Evolutionary conservation across 1,140 invertebrate species (phyloP), one percentile per base, ranked within the genome.

Genomic region (Rhagoletis zephyria): DNA sequence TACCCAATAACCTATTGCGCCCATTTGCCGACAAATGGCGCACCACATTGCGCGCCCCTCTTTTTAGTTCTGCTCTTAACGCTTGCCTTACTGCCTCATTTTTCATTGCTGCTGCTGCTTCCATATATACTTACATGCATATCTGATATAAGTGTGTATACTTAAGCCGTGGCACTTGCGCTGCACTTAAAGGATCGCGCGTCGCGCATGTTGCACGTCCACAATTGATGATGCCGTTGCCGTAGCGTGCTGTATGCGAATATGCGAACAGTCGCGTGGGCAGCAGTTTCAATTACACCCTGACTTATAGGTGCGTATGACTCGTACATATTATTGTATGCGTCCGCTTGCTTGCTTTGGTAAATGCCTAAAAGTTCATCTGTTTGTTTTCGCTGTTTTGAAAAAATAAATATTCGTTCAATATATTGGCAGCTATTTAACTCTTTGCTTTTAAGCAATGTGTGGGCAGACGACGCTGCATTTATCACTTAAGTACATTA

Each of bases 241-340:
- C 2, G 74, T 56, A 56, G 74, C 48, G 16, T n/a, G n/a, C 16
- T 77, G 16, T 30, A 30, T 81, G 74, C 16, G 3, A 86, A 64
- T 30, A n/a, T 56, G 6, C n/a, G 5, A 86, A 51, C 7, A 40
- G 59, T 19, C 7, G 85, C 63, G 85, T 61, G 63, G 85, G 85
- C 85, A 19, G 85, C 12, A 60, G 85, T 86, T 86, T 86, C 85
- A 64, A 86, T 86, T 86, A 86, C 85, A 42, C 85, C 3, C 45
- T 86, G 60, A 63, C 59, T 63, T 86, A 86, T 86, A 60, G 60
- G 40, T 64, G 85, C 85, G 60, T 86, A 64, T 45, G 81, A 59
- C 2, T 6, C n/a, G 30, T 14, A 45, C 30, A 2, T 7, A 60
- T 60, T 7, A 7, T 7, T 60, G 59, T 63, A 63, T 63, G 61